Conservation (phyloP, 2,888 invertebrate species). For the Lamellibrachia satsuma region DNA sequence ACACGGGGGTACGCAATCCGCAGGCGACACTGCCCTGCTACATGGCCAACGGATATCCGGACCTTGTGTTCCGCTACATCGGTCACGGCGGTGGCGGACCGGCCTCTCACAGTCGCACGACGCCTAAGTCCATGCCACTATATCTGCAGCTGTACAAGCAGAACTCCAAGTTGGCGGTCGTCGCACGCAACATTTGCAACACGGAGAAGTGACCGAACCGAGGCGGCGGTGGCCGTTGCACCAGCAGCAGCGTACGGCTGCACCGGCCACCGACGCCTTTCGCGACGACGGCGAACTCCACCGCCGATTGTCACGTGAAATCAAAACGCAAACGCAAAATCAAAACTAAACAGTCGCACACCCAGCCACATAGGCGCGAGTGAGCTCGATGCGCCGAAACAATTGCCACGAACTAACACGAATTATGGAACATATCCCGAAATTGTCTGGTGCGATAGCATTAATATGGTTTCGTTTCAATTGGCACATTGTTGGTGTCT, state of each 20-base stretch:
- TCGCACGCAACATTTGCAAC: slow-evolving; percentile 24
- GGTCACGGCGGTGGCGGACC: slow-evolving; percentile 18
- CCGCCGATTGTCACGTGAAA: neutral
- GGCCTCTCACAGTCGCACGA: neutral
- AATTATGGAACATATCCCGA: neutral
- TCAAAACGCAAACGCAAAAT: neutral
- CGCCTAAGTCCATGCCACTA: neutral
- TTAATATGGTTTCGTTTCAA: neutral
- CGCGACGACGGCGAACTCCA: neutral
- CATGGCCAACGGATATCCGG: slow-evolving; percentile 21
- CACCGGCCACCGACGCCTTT: neutral
- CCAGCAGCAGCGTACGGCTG: neutral
- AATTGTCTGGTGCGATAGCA: neutral
- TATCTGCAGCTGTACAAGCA: slow-evolving; percentile 21
- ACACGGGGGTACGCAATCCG: neutral
- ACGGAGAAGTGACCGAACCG: slow-evolving; percentile 7
- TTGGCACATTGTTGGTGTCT: too few species aligned
- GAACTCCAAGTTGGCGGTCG: slow-evolving; percentile 22
- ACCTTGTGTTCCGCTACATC: slow-evolving; percentile 23
- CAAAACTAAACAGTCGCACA: neutral
- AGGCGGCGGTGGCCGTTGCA: neutral
- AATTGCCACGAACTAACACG: neutral
- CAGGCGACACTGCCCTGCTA: slow-evolving; percentile 19
- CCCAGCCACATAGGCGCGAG: neutral
- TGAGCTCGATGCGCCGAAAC: neutral